Evolutionary conservation across 1,140 invertebrate species (phyloP), one percentile per base, ranked within the genome.

Genomic region (Cydia splendana): DNA sequence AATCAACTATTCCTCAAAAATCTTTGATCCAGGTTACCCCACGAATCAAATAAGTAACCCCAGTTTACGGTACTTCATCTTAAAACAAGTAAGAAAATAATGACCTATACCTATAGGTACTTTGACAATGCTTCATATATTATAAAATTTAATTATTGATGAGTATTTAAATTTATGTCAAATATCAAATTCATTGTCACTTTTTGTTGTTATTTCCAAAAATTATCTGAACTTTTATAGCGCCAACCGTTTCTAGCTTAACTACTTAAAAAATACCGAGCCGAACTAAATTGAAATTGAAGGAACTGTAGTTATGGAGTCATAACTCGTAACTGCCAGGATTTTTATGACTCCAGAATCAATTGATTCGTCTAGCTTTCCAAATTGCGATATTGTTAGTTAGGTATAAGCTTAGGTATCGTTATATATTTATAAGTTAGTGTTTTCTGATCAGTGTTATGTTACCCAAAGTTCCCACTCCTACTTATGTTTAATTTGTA

Each of bases 261-360:
- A 1, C 30, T 34, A 42, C 38, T 42, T 42, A 38, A 45, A 45
- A 45, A 45, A 45, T n/a, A 53, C 15, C 13, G 10, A n/a, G 4
- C 51, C 13, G 9, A 62, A 62, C 53, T 62, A 62, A 62, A 20
- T 24, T 20, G 53, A 62, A 62, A 20, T 24, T 20, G 53, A 9
- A 5, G 6, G 1, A 62, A 13, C 42, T 45, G 53, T 20, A 62
- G 53, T 62, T 20, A 20, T 20, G 53, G 18, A 53, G 18, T n/a
- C 18, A 62, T 62, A 62, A 62, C 57, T 62, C 57, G 18, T 62
- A 5, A 57, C 53, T 57, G 57, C 57, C 20, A 18, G 57, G 20
- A 62, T 62, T 24, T 57, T 62, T 62, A 62, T 62, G 57, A 24
- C 18, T 10, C 57, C 57, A 62, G 57, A 62, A 24, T 62, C 57